These are phyloP conservation scores for Drosophila sproati DNA, from an alignment of 1,140 invertebrate species.

Conservation along the genomic window DNA sequence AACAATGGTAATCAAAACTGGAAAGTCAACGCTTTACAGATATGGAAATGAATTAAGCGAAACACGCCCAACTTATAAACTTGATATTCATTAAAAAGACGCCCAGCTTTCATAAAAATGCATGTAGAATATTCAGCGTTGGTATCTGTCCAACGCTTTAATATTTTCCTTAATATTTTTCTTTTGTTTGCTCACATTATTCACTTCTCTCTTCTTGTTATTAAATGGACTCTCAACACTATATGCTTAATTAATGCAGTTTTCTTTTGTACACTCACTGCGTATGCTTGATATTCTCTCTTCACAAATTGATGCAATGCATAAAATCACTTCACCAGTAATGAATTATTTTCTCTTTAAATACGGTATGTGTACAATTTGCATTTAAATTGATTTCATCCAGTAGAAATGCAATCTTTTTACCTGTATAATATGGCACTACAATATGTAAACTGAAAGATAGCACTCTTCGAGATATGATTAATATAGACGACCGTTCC, in stretches of 20 bases:
- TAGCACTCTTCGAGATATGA: not conserved
- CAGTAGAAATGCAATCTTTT: not conserved
- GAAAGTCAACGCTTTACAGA: conserved; percentile 11
- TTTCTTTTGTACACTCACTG: conserved; percentile 1
- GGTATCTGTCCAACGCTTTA: not conserved
- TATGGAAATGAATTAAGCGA: conserved; percentile 17
- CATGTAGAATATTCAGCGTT: not conserved
- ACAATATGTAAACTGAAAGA: not conserved
- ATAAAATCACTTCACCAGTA: conserved; percentile 10
- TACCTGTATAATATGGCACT: conserved; percentile 5
- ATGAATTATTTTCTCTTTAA: conserved; percentile 6
- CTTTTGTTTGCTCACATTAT: not conserved
- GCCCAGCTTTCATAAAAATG: not conserved
- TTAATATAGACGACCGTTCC: not conserved
- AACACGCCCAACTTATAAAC: conserved; percentile 1
- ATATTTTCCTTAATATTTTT: conserved; percentile 1
- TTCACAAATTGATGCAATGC: not conserved
- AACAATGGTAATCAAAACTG: conserved; percentile 20
- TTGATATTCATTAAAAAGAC: not conserved
- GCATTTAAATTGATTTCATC: not conserved
- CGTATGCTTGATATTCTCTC: conserved; percentile 25
- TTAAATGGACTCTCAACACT: conserved; percentile 5
- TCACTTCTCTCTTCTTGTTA: not conserved
- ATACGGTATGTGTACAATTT: not conserved
- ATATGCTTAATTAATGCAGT: conserved; percentile 14